A percentile compares a stretch with the other conserved stretches of the same genome.
Conservation (phyloP, 2,888 invertebrate species). For the Torymus aiolomorphi region DNA sequence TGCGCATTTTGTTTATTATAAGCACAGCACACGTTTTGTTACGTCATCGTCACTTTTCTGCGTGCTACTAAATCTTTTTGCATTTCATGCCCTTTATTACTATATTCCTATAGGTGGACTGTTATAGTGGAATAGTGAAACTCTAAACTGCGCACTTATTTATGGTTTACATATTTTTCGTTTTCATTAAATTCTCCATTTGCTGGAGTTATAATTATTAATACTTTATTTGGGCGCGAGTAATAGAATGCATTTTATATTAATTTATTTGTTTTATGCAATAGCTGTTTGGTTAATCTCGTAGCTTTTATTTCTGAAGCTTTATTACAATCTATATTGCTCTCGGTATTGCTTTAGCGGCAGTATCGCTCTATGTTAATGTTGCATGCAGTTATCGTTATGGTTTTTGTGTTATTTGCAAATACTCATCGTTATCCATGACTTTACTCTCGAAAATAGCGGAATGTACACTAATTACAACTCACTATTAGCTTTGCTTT, state of each 20-base stretch:
- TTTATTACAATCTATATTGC: constrained; percentile 69
- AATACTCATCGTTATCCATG: not conserved
- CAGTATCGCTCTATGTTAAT: constrained; percentile 71
- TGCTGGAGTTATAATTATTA: constrained; percentile 26
- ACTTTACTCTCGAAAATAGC: constrained; percentile 9
- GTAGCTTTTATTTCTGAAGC: constrained; percentile 51
- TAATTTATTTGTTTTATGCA: constrained; percentile 29
- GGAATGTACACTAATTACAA: constrained; percentile 1
- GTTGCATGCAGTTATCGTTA: constrained; percentile 69
- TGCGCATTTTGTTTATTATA: constrained; percentile 44
- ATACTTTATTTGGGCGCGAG: constrained; percentile 31
- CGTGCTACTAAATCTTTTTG: constrained; percentile 34
- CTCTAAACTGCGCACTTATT: not conserved
- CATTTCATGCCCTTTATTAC: constrained; percentile 54
- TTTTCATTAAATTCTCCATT: constrained; percentile 13
- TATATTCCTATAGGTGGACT: constrained; percentile 4
- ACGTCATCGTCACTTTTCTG: constrained; percentile 26
- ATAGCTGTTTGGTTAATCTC: constrained; percentile 32
- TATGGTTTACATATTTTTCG: constrained; percentile 6
- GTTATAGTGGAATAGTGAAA: constrained; percentile 42
- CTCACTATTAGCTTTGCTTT: not conserved
- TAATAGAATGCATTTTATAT: constrained; percentile 6
- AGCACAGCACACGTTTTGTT: constrained; percentile 39
- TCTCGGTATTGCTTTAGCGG: constrained; percentile 74
- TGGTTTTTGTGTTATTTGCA: constrained; percentile 14